Evolutionary conservation across 2,113 vertebrate genomes (phyloP).

Genomic region (Apeltes quadracus): DNA sequence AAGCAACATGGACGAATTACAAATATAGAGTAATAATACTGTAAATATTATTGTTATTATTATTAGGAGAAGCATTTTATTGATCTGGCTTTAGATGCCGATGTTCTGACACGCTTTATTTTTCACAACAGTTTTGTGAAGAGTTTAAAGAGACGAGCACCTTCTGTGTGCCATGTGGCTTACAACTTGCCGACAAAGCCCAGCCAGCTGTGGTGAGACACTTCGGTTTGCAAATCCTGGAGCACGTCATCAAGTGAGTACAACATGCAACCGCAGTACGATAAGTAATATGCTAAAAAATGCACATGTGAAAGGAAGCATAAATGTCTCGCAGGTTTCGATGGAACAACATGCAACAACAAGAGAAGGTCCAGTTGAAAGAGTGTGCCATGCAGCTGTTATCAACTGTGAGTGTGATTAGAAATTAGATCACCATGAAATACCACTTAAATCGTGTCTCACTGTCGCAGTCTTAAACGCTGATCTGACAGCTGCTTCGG

Average conservation of each 20-base stretch:
- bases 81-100: not conserved
- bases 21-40: not conserved
- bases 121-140: slow-evolving; percentile 88
- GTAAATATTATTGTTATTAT: not conserved
- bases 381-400: slow-evolving; percentile 92
- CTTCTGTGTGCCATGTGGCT: slow-evolving; percentile 92
- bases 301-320: not conserved
- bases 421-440: not conserved
- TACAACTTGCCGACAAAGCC: slow-evolving; percentile 90
- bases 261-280: not conserved
- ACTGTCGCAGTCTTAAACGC: not conserved
- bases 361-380: slow-evolving; percentile 93
- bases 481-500: slow-evolving; percentile 7
- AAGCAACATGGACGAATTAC: not conserved
- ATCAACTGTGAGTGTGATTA: slow-evolving; percentile 49
- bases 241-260: slow-evolving; percentile 97
- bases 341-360: slow-evolving; percentile 93
- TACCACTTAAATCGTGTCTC: slow-evolving; percentile 68
- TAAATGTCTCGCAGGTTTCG: slow-evolving; percentile 82
- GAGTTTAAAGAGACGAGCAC: slow-evolving; percentile 96
- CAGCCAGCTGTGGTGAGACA: slow-evolving; percentile 92
- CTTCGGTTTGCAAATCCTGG: slow-evolving; percentile 96
- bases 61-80: no score
- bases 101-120: not conserved
- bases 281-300: not conserved